Base-by-base conservation (phyloP, 2,113 vertebrate genomes). In the Poeciliopsis retropinna region DNA sequence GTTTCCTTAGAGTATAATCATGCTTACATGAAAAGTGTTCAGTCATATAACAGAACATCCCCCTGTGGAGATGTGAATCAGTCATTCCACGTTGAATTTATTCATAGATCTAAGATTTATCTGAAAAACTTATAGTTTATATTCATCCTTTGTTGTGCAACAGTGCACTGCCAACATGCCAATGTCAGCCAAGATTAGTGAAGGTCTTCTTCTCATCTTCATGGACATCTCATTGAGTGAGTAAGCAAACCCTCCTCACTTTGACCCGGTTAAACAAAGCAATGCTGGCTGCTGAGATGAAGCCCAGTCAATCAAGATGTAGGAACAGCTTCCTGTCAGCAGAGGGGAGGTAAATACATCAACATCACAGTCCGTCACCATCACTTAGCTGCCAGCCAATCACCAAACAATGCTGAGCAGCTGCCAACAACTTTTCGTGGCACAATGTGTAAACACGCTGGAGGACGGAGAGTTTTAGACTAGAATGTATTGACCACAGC, bases 111-210 rank as follows among this genome's bases (percentile, higher is more conserved):
- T 28, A 82, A 76, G 79, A 64, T 65, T 72, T 41, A 64, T 73
- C 71, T 62, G 70, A 74, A 75, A 34, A 31, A 75, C 67, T 4
- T 41, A 60, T 30, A 32, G 74, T 76, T 78, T 64, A 77, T 73
- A 39, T 73, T 60, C 28, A 60, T 51, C 47, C 37, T 76, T 78
- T 73, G 70, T 64, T 71, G 68, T 71, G 29, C 39, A 72, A 63
- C 57, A 57, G 71, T 73, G 76, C 72, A 28, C 73, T 44, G 85
- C 88, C 89, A 90, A 88, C 83, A 34, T 28, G 31, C 74, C 90
- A 93, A 92, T 92, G 92, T 93, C 92, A 92, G 89, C 88, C 91
- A 92, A 90, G 86, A 91, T 88, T 87, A 90, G 70, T 51, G 78
- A 92, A 92, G 92, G 91, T 92, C 91, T 92, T 87, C 81, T 60